These are phyloP conservation scores for Calyptommatus sinebrachiatus DNA, from an alignment of 2,113 vertebrate species.

Conservation along the genomic window DNA sequence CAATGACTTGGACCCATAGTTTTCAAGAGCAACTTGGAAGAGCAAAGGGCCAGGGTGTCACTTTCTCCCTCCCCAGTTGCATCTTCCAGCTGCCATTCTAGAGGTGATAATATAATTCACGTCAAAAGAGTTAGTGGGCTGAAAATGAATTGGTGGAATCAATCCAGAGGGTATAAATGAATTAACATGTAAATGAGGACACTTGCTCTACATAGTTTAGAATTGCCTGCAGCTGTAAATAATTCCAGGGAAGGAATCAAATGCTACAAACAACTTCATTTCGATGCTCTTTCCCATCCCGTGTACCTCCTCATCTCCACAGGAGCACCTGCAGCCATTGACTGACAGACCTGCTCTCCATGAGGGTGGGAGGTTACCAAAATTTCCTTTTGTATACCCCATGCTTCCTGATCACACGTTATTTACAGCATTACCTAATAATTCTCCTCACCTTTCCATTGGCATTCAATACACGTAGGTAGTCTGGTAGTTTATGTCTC, in stretches of 20 bases:
- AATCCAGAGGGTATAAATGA: conserved; percentile 80
- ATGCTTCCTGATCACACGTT: background rate
- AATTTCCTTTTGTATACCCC: rapidly evolving
- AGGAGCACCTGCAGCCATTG: conserved; percentile 56
- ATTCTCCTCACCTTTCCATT: background rate
- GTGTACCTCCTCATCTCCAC: conserved; percentile 37
- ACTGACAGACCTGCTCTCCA: conserved; percentile 37
- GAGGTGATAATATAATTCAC: conserved; percentile 74
- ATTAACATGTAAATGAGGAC: conserved; percentile 80
- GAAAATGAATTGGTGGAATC: conserved; percentile 77
- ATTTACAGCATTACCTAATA: conserved; percentile 47
- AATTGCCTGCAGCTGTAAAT: conserved; percentile 77
- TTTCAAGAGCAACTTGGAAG: conserved; percentile 57
- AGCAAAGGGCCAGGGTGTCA: conserved; percentile 53
- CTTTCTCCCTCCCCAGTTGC: conserved; percentile 29
- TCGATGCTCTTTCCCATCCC: conserved; percentile 11
- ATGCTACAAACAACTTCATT: conserved; percentile 75
- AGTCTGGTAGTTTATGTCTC: no score
- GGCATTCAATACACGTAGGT: rapidly evolving
- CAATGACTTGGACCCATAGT: conserved; percentile 35
- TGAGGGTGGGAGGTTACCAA: conserved; percentile 13
- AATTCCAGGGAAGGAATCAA: conserved; percentile 75
- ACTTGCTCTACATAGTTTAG: conserved; percentile 76
- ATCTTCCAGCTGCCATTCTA: conserved; percentile 64
- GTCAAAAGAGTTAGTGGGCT: conserved; percentile 74